These are phyloP conservation scores for Zosterops pallidus DNA, from an alignment of 2,113 vertebrate species.

Conservation along the genomic window DNA sequence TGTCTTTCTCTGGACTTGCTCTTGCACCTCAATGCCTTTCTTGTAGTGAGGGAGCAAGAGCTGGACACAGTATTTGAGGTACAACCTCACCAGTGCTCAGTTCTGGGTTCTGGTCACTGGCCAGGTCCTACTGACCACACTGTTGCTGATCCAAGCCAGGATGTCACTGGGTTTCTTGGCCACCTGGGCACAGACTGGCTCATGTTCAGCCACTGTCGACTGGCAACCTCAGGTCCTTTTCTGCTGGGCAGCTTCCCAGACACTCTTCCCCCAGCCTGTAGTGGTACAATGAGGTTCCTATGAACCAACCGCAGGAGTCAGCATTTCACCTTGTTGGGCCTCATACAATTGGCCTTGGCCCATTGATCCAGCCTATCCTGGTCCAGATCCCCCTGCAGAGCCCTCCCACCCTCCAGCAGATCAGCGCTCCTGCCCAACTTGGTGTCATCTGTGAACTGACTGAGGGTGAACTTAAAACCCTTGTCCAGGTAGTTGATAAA, in stretches of 20 bases:
- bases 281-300: not conserved
- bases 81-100: not conserved
- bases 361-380: not conserved
- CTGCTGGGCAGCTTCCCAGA: not conserved
- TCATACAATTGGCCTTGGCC: not conserved
- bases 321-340: not conserved
- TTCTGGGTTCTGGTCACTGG: not conserved
- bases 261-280: not conserved
- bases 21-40: not conserved
- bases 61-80: not conserved
- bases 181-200: not conserved
- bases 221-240: not conserved
- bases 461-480: not conserved
- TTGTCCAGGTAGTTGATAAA: not conserved
- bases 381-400: not conserved
- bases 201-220: accelerated
- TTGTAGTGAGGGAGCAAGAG: not conserved
- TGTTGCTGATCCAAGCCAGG: not conserved
- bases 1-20: not conserved
- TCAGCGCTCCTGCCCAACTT: not conserved
- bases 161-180: not conserved
- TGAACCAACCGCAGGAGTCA: not conserved
- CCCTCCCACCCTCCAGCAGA: not conserved
- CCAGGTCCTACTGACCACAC: not conserved
- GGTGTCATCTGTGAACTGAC: not conserved